Evolutionary conservation across 2,797 vertebrate genomes (phyloP).

Genomic region (Sebastes taczanowskii): DNA sequence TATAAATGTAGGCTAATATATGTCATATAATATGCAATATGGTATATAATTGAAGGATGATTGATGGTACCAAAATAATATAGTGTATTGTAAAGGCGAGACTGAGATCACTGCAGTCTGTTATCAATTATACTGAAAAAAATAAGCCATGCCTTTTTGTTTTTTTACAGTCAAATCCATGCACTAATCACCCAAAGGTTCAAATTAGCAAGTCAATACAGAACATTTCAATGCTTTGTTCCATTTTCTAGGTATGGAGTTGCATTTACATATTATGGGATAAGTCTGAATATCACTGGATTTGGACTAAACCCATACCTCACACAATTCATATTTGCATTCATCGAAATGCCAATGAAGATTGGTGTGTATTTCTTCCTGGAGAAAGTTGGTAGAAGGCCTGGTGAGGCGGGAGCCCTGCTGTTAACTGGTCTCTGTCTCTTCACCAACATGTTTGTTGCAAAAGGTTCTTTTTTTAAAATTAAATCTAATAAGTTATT

Average conservation of each 20-base stretch:
- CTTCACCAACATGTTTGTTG: conserved; percentile 77
- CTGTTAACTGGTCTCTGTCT: conserved; percentile 75
- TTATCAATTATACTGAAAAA: background rate
- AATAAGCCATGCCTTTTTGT: background rate
- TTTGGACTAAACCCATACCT: conserved; percentile 86
- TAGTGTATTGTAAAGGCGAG: background rate
- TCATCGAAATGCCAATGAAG: conserved; percentile 89
- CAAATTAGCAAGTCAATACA: background rate
- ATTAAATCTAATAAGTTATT: background rate
- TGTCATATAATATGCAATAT: background rate
- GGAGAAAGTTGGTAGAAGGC: conserved; percentile 80
- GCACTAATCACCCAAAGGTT: background rate
- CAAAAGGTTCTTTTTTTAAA: conserved; percentile 65
- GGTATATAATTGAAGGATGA: background rate
- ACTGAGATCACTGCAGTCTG: background rate
- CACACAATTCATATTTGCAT: conserved; percentile 86
- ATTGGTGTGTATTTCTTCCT: conserved; percentile 80
- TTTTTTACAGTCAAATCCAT: background rate
- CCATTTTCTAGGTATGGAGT: conserved; percentile 86
- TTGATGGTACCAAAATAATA: background rate
- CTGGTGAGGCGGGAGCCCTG: conserved; percentile 72
- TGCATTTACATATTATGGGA: conserved; percentile 90
- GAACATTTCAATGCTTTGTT: background rate
- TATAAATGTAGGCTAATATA: background rate
- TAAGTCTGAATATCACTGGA: conserved; percentile 86